phyloP scores from a whole-genome alignment of 2,113 vertebrate genomes.

The Phalacrocorax pelagicus region DNA sequence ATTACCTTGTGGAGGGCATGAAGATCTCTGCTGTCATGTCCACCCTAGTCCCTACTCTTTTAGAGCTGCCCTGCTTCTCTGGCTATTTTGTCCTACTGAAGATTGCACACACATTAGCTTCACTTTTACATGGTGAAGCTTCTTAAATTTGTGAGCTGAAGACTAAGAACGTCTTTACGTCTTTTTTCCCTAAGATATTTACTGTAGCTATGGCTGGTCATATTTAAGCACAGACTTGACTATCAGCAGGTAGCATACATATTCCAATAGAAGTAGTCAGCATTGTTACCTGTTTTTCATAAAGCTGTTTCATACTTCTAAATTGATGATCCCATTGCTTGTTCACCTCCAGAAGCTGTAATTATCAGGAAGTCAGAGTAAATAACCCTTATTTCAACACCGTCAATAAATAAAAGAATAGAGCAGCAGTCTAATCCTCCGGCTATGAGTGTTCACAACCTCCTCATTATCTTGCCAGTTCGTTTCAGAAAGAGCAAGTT shows the following conservation, averaged over 20 bases:
- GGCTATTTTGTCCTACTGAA: background rate
- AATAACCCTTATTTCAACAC: background rate
- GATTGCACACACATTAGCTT: background rate
- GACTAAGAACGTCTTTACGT: background rate
- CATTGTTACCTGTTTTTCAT: constrained; percentile 74
- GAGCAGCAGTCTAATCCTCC: background rate
- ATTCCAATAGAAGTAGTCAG: background rate
- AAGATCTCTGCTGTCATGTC: background rate
- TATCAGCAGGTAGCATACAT: background rate
- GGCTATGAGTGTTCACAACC: background rate
- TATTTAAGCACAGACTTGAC: background rate
- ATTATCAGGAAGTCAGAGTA: constrained; percentile 36
- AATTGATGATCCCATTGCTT: constrained; percentile 78
- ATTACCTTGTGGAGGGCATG: background rate
- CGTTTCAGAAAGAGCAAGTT: background rate
- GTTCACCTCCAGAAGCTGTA: constrained; percentile 80
- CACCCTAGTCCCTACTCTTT: background rate
- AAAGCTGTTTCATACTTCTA: constrained; percentile 72
- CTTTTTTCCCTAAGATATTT: background rate
- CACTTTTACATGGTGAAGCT: background rate
- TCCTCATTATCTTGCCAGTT: background rate
- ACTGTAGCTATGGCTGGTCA: background rate
- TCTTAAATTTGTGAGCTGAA: background rate
- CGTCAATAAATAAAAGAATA: background rate
- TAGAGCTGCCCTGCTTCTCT: background rate